A percentile compares a stretch with the other conserved stretches of the same genome.
phyloP scores from a whole-genome alignment of 2,888 invertebrate genomes.

The Tetramorium bicarinatum region DNA sequence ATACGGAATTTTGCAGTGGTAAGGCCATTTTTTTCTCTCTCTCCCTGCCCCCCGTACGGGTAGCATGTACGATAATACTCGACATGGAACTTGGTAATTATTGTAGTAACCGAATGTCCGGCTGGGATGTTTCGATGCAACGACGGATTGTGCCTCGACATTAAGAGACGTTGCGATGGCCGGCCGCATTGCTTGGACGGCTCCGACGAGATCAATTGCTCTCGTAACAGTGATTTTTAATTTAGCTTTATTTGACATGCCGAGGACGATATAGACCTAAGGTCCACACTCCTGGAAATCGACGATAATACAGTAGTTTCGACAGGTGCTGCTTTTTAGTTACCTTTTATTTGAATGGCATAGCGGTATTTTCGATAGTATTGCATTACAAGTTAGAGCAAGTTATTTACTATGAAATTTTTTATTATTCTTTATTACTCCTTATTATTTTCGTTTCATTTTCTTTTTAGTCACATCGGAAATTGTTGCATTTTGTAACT shows the following conservation, averaged over 20 bases:
- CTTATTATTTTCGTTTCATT: not conserved
- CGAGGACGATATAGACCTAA: slow-evolving; percentile 50
- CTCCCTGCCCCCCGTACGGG: not conserved
- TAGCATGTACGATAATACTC: slow-evolving; percentile 58
- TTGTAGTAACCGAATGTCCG: slow-evolving; percentile 81
- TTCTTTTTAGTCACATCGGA: not conserved
- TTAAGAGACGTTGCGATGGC: slow-evolving; percentile 88
- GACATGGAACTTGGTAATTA: slow-evolving; percentile 62
- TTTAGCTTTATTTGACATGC: slow-evolving; percentile 51
- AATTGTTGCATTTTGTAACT: slow-evolving; percentile 15
- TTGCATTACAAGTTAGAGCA: slow-evolving; percentile 23
- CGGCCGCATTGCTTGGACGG: slow-evolving; percentile 88
- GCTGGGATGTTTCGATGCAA: slow-evolving; percentile 87
- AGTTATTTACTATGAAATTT: not conserved
- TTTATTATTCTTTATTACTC: too few relatives aligned
- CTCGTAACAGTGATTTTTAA: slow-evolving; percentile 81
- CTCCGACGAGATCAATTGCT: slow-evolving; percentile 89
- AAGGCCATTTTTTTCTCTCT: slow-evolving; percentile 60
- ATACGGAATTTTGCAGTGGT: slow-evolving; percentile 35
- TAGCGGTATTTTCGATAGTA: slow-evolving; percentile 14
- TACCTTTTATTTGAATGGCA: not conserved
- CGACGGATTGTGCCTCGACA: slow-evolving; percentile 88
- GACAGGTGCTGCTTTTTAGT: not conserved
- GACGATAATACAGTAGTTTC: not conserved
- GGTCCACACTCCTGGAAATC: not conserved